Evolutionary conservation across 2,113 vertebrate species (phyloP).

Genomic region (Dinomys branickii): DNA sequence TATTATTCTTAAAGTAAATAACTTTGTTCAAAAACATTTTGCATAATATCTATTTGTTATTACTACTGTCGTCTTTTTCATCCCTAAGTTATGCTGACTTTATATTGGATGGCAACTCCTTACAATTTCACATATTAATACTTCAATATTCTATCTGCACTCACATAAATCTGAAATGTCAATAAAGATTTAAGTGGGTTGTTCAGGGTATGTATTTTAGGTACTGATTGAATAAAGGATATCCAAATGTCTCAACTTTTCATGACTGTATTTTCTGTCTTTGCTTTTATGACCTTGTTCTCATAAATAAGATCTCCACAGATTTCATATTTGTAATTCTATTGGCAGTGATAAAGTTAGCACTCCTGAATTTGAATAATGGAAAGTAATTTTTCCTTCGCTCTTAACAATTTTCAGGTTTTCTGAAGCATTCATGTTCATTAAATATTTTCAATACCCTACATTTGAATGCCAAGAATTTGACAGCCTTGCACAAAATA

Average conservation of each 20-base stretch:
- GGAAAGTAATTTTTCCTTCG: background rate
- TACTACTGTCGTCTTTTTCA: background rate
- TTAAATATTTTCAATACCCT: background rate
- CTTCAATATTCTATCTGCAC: background rate
- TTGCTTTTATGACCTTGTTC: slow-evolving; percentile 8
- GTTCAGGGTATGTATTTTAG: background rate
- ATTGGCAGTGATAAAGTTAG: background rate
- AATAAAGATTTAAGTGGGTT: background rate
- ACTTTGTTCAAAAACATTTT: background rate
- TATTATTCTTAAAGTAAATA: background rate
- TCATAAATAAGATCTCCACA: background rate
- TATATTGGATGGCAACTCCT: background rate
- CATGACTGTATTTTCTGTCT: background rate
- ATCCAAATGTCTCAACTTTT: background rate
- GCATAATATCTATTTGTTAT: background rate
- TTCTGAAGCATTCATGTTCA: background rate
- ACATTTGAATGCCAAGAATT: slow-evolving; percentile 13
- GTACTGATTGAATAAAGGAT: background rate
- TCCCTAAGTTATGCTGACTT: background rate
- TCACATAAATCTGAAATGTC: slow-evolving; percentile 13
- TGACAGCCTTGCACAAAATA: background rate
- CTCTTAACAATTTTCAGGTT: background rate
- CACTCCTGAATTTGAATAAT: background rate
- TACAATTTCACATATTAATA: background rate
- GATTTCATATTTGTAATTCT: slow-evolving; percentile 8